These are phyloP conservation scores for Drosophila melanogaster DNA, from an alignment of 1,140 invertebrate species.

Conservation along the genomic window Release_6_plus_ISO1_MT NT_033777.3:24993501-24994000, in stretches of 20 bases:
- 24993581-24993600: constrained; percentile 59
- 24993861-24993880: constrained; percentile 33
- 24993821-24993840: constrained; percentile 59
- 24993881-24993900: constrained; percentile 71
- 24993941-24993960: constrained; percentile 56
- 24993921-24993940: constrained; percentile 75
- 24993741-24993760: constrained; percentile 1
- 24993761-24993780: neutral
- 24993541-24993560: constrained; percentile 60
- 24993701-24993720: constrained; percentile 58
- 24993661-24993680: constrained; percentile 51
- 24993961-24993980: constrained; percentile 32
- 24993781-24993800: neutral
- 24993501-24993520: constrained; percentile 66
- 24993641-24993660: constrained; percentile 51
- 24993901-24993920: constrained; percentile 25
- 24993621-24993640: constrained; percentile 35
- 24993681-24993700: constrained; percentile 39
- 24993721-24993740: neutral
- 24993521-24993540: constrained; percentile 64
- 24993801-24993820: constrained; percentile 40
- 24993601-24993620: constrained; percentile 77
- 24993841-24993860: constrained; percentile 32
- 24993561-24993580: constrained; percentile 40
- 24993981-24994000: constrained; percentile 59